Percentiles rank a stretch among this genome's conserved stretches.
These are phyloP conservation scores for Synanthedon andrenaeformis DNA, from an alignment of 2,888 invertebrate species.

Conservation along the genomic window DNA sequence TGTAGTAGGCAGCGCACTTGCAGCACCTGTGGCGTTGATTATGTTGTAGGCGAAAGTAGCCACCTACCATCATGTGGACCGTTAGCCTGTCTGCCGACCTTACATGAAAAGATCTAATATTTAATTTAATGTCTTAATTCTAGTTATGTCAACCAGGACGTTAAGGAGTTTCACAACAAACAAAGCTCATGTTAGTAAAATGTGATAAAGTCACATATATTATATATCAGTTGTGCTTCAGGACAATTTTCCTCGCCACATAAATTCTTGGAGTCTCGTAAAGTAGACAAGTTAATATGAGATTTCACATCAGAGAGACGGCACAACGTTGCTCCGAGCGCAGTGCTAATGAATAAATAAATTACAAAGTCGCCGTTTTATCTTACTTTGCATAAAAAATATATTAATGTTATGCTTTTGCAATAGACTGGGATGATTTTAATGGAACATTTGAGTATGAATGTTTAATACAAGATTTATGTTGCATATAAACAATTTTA, in stretches of 20 bases:
- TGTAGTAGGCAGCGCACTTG: too few relatives aligned
- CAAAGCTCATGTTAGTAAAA: conserved; percentile 8
- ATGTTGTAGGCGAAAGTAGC: too few relatives aligned
- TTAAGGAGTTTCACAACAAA: conserved; percentile 2
- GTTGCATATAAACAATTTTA: too few relatives aligned
- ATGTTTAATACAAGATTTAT: too few relatives aligned
- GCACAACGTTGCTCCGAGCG: conserved; percentile 20
- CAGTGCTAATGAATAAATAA: conserved; percentile 38
- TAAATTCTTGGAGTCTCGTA: conserved; percentile 35
- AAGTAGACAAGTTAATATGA: conserved; percentile 53
- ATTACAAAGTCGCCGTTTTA: conserved; percentile 22
- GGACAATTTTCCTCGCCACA: conserved; percentile 44
- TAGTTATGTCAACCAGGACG: background rate
- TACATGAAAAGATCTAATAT: too few relatives aligned
- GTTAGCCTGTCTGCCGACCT: too few relatives aligned
- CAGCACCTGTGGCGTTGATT: too few relatives aligned
- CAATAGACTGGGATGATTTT: background rate
- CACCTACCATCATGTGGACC: too few relatives aligned
- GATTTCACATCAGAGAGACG: conserved; percentile 32
- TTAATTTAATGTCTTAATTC: too few relatives aligned
- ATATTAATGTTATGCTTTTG: background rate
- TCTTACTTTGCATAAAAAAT: conserved; percentile 16
- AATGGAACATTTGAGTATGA: too few relatives aligned
- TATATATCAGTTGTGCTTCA: conserved; percentile 23
- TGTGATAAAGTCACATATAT: conserved; percentile 21